Evolutionary conservation across 2,888 invertebrate genomes (phyloP).

Genomic region (Romanomermis culicivorax): DNA sequence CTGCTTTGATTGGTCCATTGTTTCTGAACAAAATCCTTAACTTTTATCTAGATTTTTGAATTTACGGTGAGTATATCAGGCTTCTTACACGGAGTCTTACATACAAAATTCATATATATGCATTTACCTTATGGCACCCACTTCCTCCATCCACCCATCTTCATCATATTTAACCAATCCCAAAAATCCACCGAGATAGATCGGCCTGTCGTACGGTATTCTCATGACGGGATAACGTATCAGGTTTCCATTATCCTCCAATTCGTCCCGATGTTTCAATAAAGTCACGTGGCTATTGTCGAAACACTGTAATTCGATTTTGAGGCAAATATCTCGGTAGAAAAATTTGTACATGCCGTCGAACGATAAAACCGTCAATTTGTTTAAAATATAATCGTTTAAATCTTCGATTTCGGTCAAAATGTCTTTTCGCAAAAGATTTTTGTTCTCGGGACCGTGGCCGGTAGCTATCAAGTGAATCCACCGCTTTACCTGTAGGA

Average conservation of each 20-base stretch:
- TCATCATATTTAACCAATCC: not conserved
- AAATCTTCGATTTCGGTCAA: constrained; percentile 1
- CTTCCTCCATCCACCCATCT: not conserved
- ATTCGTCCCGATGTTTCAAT: constrained; percentile 41
- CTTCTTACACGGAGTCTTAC: too few species aligned
- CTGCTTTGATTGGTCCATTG: too few species aligned
- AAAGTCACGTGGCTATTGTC: constrained; percentile 25
- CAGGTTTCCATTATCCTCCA: constrained; percentile 13
- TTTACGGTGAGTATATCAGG: too few species aligned
- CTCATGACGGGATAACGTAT: not conserved
- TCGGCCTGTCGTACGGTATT: not conserved
- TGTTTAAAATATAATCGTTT: not conserved
- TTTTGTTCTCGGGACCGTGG: not conserved
- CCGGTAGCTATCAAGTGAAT: constrained; percentile 26
- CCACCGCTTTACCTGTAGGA: not conserved
- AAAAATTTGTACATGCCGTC: constrained; percentile 37
- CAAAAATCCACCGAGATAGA: not conserved
- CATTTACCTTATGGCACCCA: not conserved
- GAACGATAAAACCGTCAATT: not conserved
- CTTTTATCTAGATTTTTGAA: too few species aligned
- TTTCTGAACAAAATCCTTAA: too few species aligned
- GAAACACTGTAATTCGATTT: constrained; percentile 24
- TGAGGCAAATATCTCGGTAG: constrained; percentile 57
- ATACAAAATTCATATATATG: too few species aligned
- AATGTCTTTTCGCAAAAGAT: not conserved